Evolutionary conservation across 2,888 invertebrate species (phyloP), one percentile per base, ranked within the genome.

Genomic region (Oconnorella tubifera): DNA sequence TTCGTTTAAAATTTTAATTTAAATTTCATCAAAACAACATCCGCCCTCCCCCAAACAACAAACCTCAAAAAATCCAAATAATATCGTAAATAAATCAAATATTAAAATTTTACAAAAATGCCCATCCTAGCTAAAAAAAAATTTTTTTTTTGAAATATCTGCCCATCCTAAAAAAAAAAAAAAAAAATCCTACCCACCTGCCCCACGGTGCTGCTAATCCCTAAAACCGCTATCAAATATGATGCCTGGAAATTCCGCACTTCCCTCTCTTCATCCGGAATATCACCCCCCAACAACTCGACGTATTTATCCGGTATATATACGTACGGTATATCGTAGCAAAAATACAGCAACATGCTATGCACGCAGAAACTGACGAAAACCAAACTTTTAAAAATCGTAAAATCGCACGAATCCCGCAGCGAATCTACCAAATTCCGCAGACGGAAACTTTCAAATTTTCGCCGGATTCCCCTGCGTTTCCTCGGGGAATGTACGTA

Each of bases 281-380:
- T n/a, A n/a, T n/a, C n/a, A n/a, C n/a, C n/a, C n/a, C n/a, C n/a
- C 27, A 55, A 27, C 6, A 48, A 32, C 25, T 55, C 75, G 3
- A 61, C 64, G 79, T 90, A n/a, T n/a, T n/a, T 89, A 76, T 95
- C 93, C 62, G 90, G 90, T 68, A 95, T 85, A 82, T 93, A 96
- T 80, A 96, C 91, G 49, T 96, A 96, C 14, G 95, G 94, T 65
- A 96, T 91, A 77, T 97, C 95, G 70, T 83, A 83, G 90, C 93
- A 94, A 75, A 90, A 88, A 83, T 95, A 96, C 61, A 96, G 86
- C 62, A 95, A 85, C 74, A 93, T 88, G 71, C 93, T 94, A 62
- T 93, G 91, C 25, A 92, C 77, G 63, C 91, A 90, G 60, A 72
- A 72, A 62, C 63, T 68, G 49, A 78, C 55, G 65, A 78, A 81